Percentiles rank a stretch among this genome's conserved stretches.
These are phyloP conservation scores for Ptychoptera albimana DNA, from an alignment of 2,888 invertebrate species.

Conservation along the genomic window DNA sequence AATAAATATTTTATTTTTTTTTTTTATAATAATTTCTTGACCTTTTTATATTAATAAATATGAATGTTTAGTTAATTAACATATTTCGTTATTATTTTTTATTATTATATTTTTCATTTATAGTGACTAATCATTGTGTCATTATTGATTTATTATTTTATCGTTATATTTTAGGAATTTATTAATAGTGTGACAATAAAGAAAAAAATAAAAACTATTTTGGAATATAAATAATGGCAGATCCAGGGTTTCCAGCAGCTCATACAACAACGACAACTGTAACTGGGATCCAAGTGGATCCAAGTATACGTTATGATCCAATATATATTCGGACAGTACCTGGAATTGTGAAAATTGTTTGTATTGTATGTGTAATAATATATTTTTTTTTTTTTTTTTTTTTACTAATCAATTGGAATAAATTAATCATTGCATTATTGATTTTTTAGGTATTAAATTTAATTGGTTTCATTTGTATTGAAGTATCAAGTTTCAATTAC, in stretches of 20 bases:
- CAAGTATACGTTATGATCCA: slow-evolving; percentile 58
- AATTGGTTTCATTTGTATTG: slow-evolving; percentile 68
- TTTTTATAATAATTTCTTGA: not conserved
- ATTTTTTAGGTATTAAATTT: slow-evolving; percentile 45
- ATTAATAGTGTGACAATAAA: too few species aligned
- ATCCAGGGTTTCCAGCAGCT: slow-evolving; percentile 49
- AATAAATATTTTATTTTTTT: not conserved
- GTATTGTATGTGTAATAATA: slow-evolving; percentile 46
- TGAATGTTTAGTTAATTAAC: not conserved
- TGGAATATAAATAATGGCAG: slow-evolving; percentile 31
- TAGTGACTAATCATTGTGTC: not conserved
- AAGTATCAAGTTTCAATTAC: slow-evolving; percentile 37
- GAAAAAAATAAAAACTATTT: too few species aligned
- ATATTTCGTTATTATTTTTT: not conserved
- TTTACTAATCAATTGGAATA: too few species aligned
- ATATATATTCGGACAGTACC: slow-evolving; percentile 52
- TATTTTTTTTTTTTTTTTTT: too few species aligned
- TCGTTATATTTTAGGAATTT: too few species aligned
- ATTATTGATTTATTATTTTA: too few species aligned
- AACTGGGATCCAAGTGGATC: slow-evolving; percentile 50
- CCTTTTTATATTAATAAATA: not conserved
- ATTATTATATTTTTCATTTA: not conserved
- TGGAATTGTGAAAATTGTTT: slow-evolving; percentile 57
- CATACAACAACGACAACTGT: slow-evolving; percentile 58
- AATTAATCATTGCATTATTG: slow-evolving; percentile 11